These are phyloP conservation scores for Philopotamus ludificatus DNA, from an alignment of 1,140 invertebrate species.

Conservation along the genomic window DNA sequence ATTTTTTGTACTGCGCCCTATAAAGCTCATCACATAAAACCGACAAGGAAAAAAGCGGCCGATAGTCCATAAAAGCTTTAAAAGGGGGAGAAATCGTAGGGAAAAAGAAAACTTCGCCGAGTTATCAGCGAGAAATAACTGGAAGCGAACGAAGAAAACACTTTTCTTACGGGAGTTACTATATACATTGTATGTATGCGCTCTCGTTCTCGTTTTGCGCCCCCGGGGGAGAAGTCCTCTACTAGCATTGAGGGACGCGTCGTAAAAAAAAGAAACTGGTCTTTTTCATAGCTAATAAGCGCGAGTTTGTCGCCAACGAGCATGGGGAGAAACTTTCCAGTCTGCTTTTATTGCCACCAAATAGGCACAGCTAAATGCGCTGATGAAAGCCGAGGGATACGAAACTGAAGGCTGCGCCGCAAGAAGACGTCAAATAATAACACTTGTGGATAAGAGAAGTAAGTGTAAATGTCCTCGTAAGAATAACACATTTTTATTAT, in stretches of 20 bases:
- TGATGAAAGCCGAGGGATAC: slow-evolving; percentile 13
- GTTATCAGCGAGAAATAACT: slow-evolving; percentile 34
- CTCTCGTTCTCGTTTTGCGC: not conserved
- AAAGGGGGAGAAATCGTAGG: slow-evolving; percentile 17
- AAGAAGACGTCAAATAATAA: slow-evolving; percentile 13
- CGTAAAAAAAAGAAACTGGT: slow-evolving; percentile 34
- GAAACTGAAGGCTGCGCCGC: not conserved
- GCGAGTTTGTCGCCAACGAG: slow-evolving; percentile 36
- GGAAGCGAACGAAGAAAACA: slow-evolving; percentile 17
- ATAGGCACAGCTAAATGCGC: slow-evolving; percentile 26
- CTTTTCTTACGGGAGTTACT: slow-evolving; percentile 8
- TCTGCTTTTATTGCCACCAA: slow-evolving; percentile 31
- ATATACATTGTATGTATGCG: slow-evolving; percentile 1
- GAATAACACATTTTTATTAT: too few species aligned
- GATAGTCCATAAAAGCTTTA: slow-evolving; percentile 26
- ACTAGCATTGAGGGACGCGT: not conserved
- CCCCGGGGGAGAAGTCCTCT: slow-evolving; percentile 1
- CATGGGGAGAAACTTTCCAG: slow-evolving; percentile 20
- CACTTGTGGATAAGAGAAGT: too few species aligned
- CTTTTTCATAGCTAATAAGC: slow-evolving; percentile 42
- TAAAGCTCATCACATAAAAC: slow-evolving; percentile 37
- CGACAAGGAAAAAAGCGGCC: slow-evolving; percentile 18
- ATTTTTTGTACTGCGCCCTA: slow-evolving; percentile 24
- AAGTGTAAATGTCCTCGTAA: too few species aligned
- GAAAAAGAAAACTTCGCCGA: slow-evolving; percentile 8